A percentile compares a stretch with the other conserved stretches of the same genome.
Evolutionary conservation across 1,140 invertebrate species (phyloP).

Genomic region (Calosoma granatense): DNA sequence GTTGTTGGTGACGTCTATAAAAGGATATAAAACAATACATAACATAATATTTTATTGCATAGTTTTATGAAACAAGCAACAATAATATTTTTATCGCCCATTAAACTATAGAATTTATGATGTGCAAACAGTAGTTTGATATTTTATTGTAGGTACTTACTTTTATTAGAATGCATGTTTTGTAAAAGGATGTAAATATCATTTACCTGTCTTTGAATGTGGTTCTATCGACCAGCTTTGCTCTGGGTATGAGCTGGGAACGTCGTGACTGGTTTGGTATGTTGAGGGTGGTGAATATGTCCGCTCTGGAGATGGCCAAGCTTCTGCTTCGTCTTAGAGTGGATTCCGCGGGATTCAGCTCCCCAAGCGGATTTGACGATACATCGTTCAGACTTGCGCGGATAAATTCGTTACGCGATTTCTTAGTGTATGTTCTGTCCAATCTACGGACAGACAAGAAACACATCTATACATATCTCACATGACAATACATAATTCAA

Average conservation of each 20-base stretch:
- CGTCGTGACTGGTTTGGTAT: conserved; percentile 39
- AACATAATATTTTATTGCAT: conserved; percentile 15
- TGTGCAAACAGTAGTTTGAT: too few relatives aligned
- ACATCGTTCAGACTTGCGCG: conserved; percentile 30
- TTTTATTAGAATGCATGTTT: too few relatives aligned
- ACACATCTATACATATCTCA: not conserved
- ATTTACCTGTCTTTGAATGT: conserved; percentile 58
- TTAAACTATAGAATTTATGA: too few relatives aligned
- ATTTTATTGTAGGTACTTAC: too few relatives aligned
- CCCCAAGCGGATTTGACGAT: conserved; percentile 23
- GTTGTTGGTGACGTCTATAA: conserved; percentile 2
- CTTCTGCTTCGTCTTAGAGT: conserved; percentile 59
- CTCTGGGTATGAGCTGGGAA: conserved; percentile 64
- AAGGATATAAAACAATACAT: not conserved
- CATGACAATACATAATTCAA: too few relatives aligned
- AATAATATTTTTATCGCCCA: too few relatives aligned
- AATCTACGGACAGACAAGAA: not conserved
- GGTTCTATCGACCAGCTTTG: conserved; percentile 61
- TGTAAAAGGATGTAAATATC: too few relatives aligned
- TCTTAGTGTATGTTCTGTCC: conserved; percentile 19
- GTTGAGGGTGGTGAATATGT: conserved; percentile 55
- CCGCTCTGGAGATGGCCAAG: conserved; percentile 65
- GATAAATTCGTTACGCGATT: conserved; percentile 28
- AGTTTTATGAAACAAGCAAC: conserved; percentile 10
- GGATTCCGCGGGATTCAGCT: conserved; percentile 30